phyloP scores from a whole-genome alignment of 2,888 invertebrate genomes.

The Noctua janthina region DNA sequence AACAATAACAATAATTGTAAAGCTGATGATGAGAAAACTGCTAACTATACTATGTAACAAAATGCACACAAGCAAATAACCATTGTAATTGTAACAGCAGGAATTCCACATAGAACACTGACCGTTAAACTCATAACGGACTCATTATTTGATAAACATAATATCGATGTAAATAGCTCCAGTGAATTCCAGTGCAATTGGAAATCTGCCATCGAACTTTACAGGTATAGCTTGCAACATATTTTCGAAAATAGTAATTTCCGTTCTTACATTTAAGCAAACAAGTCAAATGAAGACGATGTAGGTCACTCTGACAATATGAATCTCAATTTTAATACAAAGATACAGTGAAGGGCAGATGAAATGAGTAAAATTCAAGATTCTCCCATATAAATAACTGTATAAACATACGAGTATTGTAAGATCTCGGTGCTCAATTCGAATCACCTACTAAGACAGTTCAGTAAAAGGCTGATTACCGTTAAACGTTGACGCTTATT shows the following conservation, averaged over 20 bases:
- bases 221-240: constrained; percentile 43
- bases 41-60: constrained; percentile 20
- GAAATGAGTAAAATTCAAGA: constrained; percentile 7
- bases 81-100: constrained; percentile 28
- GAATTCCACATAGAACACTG: constrained; percentile 19
- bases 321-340: not conserved
- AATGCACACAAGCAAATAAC: constrained; percentile 24
- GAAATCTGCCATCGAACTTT: constrained; percentile 58
- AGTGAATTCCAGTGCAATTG: constrained; percentile 58
- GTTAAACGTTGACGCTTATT: constrained; percentile 5
- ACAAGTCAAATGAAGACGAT: constrained; percentile 38
- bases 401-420: not conserved
- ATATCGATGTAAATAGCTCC: constrained; percentile 47
- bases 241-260: constrained; percentile 53
- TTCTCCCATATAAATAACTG: not conserved
- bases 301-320: constrained; percentile 47
- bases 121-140: constrained; percentile 40
- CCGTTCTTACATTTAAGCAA: constrained; percentile 4
- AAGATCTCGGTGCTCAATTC: not conserved
- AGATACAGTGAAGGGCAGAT: not conserved
- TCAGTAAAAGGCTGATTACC: constrained; percentile 20
- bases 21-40: constrained; percentile 9
- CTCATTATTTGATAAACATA: constrained; percentile 61
- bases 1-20: constrained; percentile 3
- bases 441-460: constrained; percentile 9